Percentiles rank a stretch among this genome's conserved stretches.
Conservation (phyloP, 2,797 vertebrate species). For the Phaenicophaeus curvirostris region DNA sequence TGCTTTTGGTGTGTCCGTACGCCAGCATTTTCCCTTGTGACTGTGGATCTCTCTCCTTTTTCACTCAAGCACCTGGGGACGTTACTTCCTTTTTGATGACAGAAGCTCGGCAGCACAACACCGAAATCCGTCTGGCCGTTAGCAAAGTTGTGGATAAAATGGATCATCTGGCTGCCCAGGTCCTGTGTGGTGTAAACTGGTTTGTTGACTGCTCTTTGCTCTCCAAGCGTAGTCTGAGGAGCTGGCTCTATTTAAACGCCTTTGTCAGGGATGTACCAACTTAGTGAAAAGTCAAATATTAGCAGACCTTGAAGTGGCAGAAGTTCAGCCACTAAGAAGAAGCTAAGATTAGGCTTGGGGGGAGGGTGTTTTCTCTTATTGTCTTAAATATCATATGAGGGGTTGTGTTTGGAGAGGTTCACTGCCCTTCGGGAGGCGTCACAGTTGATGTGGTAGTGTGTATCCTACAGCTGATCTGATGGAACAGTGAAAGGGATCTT, state of each 20-base stretch:
- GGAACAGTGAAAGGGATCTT: not conserved
- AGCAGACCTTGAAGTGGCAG: not conserved
- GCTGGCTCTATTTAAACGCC: not conserved
- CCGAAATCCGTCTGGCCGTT: constrained; percentile 90
- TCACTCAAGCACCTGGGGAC: constrained; percentile 81
- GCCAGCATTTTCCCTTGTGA: not conserved
- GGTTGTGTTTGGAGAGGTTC: not conserved
- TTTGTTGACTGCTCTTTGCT: not conserved
- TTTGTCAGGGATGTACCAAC: not conserved
- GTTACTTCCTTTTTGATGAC: constrained; percentile 94
- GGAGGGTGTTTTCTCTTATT: not conserved
- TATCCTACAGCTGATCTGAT: not conserved
- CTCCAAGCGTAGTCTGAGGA: not conserved
- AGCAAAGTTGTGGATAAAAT: constrained; percentile 94
- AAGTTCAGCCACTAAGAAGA: not conserved
- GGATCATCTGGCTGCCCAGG: constrained; percentile 90
- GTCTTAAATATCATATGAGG: rapidly evolving
- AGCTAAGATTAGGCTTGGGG: not conserved
- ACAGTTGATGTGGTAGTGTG: rapidly evolving
- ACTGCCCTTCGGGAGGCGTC: not conserved
- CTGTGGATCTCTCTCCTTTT: not conserved
- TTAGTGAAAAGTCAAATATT: not conserved
- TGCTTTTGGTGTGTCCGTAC: not conserved
- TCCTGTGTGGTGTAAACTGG: constrained; percentile 30
- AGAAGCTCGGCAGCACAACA: constrained; percentile 93